phyloP scores from a whole-genome alignment of 2,113 vertebrate genomes.

The Esox niger region DNA sequence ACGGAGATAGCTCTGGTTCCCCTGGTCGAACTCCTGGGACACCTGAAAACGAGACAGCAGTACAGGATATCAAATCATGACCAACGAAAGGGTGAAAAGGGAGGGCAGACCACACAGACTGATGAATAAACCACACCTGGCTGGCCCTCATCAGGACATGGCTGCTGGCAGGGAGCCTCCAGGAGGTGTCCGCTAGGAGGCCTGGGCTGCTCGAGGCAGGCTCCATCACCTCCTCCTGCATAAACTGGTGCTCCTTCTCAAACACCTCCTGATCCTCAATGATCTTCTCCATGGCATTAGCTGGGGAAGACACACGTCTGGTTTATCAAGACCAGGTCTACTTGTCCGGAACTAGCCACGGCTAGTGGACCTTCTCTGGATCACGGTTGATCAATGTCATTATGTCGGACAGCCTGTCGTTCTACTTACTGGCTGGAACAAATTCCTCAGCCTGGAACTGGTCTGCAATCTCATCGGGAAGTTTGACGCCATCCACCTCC shows the following conservation, averaged over 20 bases:
- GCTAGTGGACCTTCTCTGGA: no score
- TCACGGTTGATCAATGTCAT: no score
- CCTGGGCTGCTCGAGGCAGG: conserved; percentile 52
- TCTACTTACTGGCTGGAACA: conserved; percentile 80
- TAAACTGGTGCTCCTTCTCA: conserved; percentile 86
- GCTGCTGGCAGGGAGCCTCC: conserved; percentile 74
- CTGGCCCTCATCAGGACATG: conserved; percentile 75
- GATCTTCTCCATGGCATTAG: conserved; percentile 84
- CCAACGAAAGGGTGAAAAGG: no score
- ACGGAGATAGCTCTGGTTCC: conserved; percentile 82
- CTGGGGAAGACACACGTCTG: no score
- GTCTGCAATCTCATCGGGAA: conserved; percentile 41
- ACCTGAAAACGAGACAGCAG: no score
- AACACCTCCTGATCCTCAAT: conserved; percentile 87
- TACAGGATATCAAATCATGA: no score
- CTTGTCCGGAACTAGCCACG: no score
- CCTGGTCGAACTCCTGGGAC: conserved; percentile 70
- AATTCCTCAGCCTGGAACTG: conserved; percentile 80
- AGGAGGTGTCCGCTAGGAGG: conserved; percentile 75
- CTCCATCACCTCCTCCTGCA: conserved; percentile 85
- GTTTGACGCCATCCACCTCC: conserved; percentile 68
- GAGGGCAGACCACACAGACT: no score
- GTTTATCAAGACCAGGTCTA: no score
- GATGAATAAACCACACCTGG: no score
- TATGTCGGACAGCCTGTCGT: no score